phyloP scores from a whole-genome alignment of 2,888 invertebrate genomes.

The Euplagia quadripunctaria region DNA sequence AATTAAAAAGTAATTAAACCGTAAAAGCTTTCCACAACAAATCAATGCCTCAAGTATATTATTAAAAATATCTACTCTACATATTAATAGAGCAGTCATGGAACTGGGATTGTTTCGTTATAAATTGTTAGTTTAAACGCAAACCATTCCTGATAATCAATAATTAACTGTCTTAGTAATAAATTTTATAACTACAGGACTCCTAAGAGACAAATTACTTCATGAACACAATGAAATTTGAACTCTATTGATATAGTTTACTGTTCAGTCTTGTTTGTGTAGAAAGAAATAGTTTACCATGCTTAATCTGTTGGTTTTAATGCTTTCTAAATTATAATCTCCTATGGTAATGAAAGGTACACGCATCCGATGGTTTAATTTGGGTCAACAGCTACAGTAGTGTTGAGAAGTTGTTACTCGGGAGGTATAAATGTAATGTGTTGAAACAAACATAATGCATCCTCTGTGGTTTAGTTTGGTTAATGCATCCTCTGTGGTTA shows the following conservation, averaged over 20 bases:
- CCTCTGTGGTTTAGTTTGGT: conserved; percentile 5
- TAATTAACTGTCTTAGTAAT: conserved; percentile 73
- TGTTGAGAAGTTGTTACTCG: conserved; percentile 30
- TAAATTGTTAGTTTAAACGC: conserved; percentile 69
- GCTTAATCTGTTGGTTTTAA: conserved; percentile 60
- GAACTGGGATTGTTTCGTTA: conserved; percentile 59
- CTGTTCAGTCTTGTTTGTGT: conserved; percentile 17
- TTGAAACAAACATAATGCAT: conserved; percentile 14
- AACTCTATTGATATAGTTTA: conserved; percentile 34
- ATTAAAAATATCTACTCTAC: conserved; percentile 42
- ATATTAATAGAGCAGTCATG: conserved; percentile 60
- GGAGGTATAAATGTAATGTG: conserved; percentile 30
- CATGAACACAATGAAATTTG: conserved; percentile 27
- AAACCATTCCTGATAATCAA: conserved; percentile 68
- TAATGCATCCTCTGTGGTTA: neutral
- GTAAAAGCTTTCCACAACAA: conserved; percentile 35
- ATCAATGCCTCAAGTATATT: conserved; percentile 29
- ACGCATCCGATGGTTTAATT: conserved; percentile 62
- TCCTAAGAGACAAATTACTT: conserved; percentile 54
- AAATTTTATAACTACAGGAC: conserved; percentile 67
- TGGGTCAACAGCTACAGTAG: conserved; percentile 47
- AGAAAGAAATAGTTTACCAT: conserved; percentile 45
- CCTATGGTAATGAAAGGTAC: conserved; percentile 61
- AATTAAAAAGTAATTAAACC: conserved; percentile 22
- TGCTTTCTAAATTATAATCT: conserved; percentile 65